Evolutionary conservation across 2,888 invertebrate genomes (phyloP).

Genomic region (Oligia latruncula): DNA sequence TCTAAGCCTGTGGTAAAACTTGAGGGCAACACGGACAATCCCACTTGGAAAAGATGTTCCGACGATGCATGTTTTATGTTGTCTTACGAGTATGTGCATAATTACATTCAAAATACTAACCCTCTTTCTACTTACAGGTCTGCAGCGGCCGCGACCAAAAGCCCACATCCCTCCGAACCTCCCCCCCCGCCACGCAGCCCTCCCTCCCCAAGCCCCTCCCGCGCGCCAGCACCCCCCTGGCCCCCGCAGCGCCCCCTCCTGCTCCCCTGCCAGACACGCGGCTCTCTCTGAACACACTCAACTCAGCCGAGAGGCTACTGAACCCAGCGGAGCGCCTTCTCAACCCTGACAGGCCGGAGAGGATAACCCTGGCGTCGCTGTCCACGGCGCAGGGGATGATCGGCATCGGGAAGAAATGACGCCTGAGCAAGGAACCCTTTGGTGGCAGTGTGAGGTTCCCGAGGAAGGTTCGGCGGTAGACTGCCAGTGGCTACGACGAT

Average conservation of each 20-base stretch:
- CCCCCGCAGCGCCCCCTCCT: conserved; percentile 72
- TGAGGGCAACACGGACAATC: neutral
- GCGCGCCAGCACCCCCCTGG: conserved; percentile 78
- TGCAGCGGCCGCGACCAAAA: conserved; percentile 88
- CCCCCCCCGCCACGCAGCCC: conserved; percentile 80
- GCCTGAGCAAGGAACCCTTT: conserved; percentile 78
- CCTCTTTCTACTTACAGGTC: conserved; percentile 73
- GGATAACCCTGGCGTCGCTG: conserved; percentile 82
- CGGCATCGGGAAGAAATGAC: conserved; percentile 89
- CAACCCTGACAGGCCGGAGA: conserved; percentile 73
- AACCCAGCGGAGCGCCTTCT: conserved; percentile 75
- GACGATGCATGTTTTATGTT: neutral
- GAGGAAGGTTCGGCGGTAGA: conserved; percentile 81
- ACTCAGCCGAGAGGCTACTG: conserved; percentile 74
- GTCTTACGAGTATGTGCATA: neutral
- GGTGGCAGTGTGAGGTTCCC: conserved; percentile 74
- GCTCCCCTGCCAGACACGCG: conserved; percentile 70
- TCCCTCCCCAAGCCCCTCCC: conserved; percentile 78
- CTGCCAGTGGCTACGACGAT: neutral
- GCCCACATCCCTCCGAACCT: conserved; percentile 81
- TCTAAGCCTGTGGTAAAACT: neutral
- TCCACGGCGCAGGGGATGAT: conserved; percentile 85
- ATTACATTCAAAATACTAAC: neutral
- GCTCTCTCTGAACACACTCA: conserved; percentile 77
- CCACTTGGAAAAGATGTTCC: neutral